Evolutionary conservation across 2,797 vertebrate genomes (phyloP), one percentile per base, ranked within the genome.

Genomic region (Pantherophis vulpinus): DNA sequence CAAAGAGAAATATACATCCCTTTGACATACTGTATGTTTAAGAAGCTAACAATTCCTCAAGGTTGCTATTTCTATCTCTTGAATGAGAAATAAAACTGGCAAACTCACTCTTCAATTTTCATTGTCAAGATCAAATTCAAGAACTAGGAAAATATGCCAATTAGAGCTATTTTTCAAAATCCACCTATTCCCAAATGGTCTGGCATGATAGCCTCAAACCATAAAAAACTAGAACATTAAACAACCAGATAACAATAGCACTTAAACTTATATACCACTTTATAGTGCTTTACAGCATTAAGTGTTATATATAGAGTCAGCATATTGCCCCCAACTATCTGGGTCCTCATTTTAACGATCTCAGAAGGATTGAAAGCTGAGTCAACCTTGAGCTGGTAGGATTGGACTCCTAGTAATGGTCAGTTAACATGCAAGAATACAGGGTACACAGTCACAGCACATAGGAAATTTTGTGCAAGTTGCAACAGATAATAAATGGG

Each of bases 121-220:
- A 25, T n/a, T 90, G 32, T 60, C 29, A 29, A 54, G 20, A 47
- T n/a, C 23, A 32, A 90, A 29, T 91, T 32, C 32, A 47, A 94
- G 66, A 94, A 63, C 58, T 63, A 23, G 88, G 79, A 94, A 93
- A 91, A 51, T 37, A 63, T 63, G 58, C 51, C 74, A 91, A 55
- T 86, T 90, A 88, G 18, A 88, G 83, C 66, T 23, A 83, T 58
- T 93, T 95, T 94, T 66, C 87, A 93, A 93, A 87, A 56, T 55
- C 63, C 8, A 66, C 79, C 42, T 86, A 79, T 89, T 91, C 0
- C 0, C 86, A 74, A 63, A 12, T 74, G 58, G 3, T 8, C 2
- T 42, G 14, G 18, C 88, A 90, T 13, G 20, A 54, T 13, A 74
- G 18, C 51, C 27, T 91, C 29, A 27, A 23, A 27, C 9, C 51